Evolutionary conservation across 2,113 vertebrate genomes (phyloP).

Genomic region (Myiozetetes cayanensis): DNA sequence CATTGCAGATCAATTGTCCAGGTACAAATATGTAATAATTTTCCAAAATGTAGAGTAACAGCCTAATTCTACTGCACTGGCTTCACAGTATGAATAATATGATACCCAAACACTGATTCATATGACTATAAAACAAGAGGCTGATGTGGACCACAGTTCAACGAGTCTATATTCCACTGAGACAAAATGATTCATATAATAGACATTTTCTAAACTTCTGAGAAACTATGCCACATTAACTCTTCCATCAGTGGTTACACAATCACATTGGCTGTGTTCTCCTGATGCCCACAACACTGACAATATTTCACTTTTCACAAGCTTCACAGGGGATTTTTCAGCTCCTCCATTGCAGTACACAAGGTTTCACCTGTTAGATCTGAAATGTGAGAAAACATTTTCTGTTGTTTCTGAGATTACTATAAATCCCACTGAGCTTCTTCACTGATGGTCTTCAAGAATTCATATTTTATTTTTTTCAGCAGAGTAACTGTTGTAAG

Average conservation of each 20-base stretch:
- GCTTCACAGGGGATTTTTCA: not conserved
- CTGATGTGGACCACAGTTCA: not conserved
- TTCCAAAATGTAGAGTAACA: not conserved
- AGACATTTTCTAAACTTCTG: slow-evolving; percentile 35
- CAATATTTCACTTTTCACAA: not conserved
- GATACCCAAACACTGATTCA: not conserved
- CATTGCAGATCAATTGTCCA: not conserved
- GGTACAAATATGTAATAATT: not conserved
- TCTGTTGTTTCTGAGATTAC: not conserved
- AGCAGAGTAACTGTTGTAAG: not conserved
- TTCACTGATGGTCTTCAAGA: not conserved
- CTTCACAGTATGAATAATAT: not conserved
- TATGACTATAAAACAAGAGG: slow-evolving; percentile 4
- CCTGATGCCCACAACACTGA: not conserved
- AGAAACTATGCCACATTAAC: slow-evolving; percentile 26
- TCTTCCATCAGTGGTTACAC: not conserved
- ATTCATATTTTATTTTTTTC: not conserved
- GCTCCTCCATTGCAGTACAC: not conserved
- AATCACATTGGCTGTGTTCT: not conserved
- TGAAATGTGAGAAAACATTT: not conserved
- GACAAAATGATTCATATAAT: slow-evolving; percentile 15
- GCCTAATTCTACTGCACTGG: not conserved
- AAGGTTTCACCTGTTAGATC: not conserved
- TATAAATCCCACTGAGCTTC: not conserved
- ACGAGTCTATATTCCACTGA: slow-evolving; percentile 17